These are phyloP conservation scores for Pseudomyrmex dendroicus DNA, from an alignment of 1,140 invertebrate genomes.

Conservation along the genomic window DNA sequence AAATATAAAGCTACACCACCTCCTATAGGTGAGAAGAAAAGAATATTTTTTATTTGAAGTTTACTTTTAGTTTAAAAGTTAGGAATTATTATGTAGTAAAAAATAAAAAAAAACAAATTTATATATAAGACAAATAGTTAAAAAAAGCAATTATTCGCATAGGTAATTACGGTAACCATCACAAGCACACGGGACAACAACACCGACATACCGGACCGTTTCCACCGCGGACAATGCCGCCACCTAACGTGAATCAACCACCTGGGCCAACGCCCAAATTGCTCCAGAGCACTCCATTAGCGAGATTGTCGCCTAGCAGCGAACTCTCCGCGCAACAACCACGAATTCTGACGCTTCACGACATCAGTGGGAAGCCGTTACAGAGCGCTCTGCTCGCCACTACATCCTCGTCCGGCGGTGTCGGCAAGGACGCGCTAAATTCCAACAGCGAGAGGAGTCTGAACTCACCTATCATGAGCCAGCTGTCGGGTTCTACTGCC, in stretches of 20 bases:
- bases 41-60: background rate
- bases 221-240: conserved; percentile 88
- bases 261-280: conserved; percentile 87
- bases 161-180: conserved; percentile 88
- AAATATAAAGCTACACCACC: conserved; percentile 94
- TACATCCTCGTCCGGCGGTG: conserved; percentile 93
- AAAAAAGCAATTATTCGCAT: background rate
- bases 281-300: conserved; percentile 95
- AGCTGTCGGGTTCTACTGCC: conserved; percentile 92
- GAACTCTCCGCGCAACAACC: conserved; percentile 96
- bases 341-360: conserved; percentile 95
- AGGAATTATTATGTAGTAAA: too few species aligned
- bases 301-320: conserved; percentile 95
- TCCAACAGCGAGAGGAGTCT: conserved; percentile 95
- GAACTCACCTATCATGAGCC: conserved; percentile 96
- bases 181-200: conserved; percentile 90
- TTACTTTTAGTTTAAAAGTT: too few species aligned
- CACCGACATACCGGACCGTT: conserved; percentile 90
- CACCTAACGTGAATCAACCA: conserved; percentile 88
- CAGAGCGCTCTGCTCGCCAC: conserved; percentile 95
- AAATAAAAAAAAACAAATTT: too few species aligned
- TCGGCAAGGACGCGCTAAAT: conserved; percentile 92
- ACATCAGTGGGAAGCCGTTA: conserved; percentile 96
- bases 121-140: too few species aligned
- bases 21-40: conserved; percentile 83